Conservation (phyloP, 92 coral and sea anemone species). For the Siderastrea siderea region DNA sequence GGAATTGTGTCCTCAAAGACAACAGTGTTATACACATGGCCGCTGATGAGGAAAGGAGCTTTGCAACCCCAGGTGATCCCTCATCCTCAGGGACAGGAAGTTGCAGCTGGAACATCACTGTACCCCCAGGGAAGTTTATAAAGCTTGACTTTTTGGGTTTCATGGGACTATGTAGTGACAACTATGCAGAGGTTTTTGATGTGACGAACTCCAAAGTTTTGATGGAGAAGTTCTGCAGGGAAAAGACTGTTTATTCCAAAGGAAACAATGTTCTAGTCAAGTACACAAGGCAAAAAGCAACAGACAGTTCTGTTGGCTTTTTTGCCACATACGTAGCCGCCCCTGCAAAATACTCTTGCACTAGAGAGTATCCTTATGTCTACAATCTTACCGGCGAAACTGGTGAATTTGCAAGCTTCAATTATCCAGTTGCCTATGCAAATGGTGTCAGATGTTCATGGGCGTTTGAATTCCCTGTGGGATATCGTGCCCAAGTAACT, state of each 20-base stretch:
- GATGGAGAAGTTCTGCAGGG: conserved; percentile 25
- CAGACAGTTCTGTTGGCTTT: conserved; percentile 21
- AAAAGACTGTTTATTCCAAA: conserved; percentile 31
- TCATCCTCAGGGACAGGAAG: conserved; percentile 30
- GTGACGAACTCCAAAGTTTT: conserved; percentile 29
- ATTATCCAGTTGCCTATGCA: conserved; percentile 50
- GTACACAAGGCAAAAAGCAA: not conserved
- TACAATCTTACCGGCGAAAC: not conserved
- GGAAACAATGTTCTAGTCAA: conserved; percentile 45
- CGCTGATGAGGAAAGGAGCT: conserved; percentile 56
- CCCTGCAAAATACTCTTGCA: conserved; percentile 67
- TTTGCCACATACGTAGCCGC: conserved; percentile 32
- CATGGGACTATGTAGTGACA: conserved; percentile 6
- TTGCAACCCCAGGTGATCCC: conserved; percentile 59
- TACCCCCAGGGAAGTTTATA: conserved; percentile 46
- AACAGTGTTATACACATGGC: conserved; percentile 30
- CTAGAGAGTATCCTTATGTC: not conserved
- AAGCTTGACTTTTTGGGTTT: conserved; percentile 18
- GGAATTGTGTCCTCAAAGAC: conserved; percentile 47
- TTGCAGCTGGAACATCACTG: conserved; percentile 73
- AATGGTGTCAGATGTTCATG: conserved; percentile 58
- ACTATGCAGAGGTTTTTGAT: conserved; percentile 54
- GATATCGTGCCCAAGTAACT: conserved; percentile 27
- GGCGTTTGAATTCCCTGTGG: conserved; percentile 50
- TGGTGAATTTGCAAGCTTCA: conserved; percentile 44